Evolutionary conservation across 1,140 invertebrate genomes (phyloP).

Genomic region (Papilio helenus): DNA sequence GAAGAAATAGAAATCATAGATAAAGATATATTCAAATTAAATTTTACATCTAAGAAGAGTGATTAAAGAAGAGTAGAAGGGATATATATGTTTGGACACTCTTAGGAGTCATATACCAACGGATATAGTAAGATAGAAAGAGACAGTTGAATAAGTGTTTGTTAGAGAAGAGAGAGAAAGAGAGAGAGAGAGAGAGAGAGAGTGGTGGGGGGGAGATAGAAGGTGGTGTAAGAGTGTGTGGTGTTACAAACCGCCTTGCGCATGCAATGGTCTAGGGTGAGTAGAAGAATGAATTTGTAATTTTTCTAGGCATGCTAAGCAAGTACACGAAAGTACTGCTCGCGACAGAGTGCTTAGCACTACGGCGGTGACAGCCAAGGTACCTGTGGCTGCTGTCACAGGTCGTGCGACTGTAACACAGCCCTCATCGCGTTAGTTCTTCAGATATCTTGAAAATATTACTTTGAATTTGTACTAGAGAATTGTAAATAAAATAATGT

Average conservation of each 20-base stretch:
- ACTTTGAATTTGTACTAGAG: too few relatives aligned
- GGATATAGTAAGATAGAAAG: background rate
- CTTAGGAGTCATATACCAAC: background rate
- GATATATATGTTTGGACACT: too few relatives aligned
- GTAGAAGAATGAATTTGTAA: conserved; percentile 63
- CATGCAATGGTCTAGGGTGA: conserved; percentile 55
- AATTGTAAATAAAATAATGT: background rate
- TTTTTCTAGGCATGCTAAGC: conserved; percentile 90
- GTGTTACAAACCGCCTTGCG: conserved; percentile 18
- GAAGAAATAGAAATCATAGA: too few relatives aligned
- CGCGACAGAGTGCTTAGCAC: conserved; percentile 82
- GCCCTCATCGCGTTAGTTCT: conserved; percentile 67
- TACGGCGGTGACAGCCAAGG: conserved; percentile 58
- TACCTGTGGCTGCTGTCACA: conserved; percentile 74
- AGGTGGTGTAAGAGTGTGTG: background rate
- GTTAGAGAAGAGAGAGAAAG: background rate
- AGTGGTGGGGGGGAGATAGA: background rate
- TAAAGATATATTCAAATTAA: too few relatives aligned
- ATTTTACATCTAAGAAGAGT: too few relatives aligned
- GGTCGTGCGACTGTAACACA: conserved; percentile 65
- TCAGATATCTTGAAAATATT: background rate
- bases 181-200: background rate
- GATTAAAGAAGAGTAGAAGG: too few relatives aligned
- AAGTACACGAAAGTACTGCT: conserved; percentile 86
- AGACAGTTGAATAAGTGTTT: background rate